Evolutionary conservation across 2,797 vertebrate species (phyloP).

Genomic region (Anguilla marmorata): DNA sequence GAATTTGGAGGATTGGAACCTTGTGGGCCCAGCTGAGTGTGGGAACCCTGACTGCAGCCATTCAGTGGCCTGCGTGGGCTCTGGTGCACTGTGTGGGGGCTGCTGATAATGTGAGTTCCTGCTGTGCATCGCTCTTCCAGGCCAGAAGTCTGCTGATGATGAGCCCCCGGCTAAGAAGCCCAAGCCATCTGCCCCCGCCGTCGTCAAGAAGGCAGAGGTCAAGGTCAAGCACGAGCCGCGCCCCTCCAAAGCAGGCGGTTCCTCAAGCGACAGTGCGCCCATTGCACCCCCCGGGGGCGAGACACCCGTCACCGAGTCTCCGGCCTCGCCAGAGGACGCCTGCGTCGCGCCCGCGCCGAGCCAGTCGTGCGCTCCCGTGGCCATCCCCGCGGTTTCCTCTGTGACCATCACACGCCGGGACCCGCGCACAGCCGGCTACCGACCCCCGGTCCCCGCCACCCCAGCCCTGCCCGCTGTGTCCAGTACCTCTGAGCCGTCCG

Average conservation of each 20-base stretch:
- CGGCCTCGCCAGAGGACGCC: constrained; percentile 59
- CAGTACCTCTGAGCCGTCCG: constrained; percentile 54
- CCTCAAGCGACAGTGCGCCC: constrained; percentile 48
- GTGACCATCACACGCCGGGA: constrained; percentile 89
- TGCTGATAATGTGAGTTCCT: neutral
- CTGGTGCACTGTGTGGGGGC: neutral
- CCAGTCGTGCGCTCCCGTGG: constrained; percentile 46
- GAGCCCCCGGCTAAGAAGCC: constrained; percentile 82
- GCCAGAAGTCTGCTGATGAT: constrained; percentile 86
- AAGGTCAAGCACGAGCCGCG: constrained; percentile 71
- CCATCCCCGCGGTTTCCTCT: constrained; percentile 67
- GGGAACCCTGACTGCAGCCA: neutral
- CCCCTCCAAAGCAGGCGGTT: constrained; percentile 49
- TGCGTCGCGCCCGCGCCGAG: constrained; percentile 53
- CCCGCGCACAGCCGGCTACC: constrained; percentile 82
- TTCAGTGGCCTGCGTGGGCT: neutral
- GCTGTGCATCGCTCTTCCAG: constrained; percentile 58
- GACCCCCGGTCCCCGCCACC: constrained; percentile 47
- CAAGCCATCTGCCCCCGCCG: constrained; percentile 59
- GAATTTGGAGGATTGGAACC: neutral
- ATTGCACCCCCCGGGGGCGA: constrained; percentile 51
- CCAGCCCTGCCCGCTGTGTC: constrained; percentile 45
- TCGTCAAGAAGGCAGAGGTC: constrained; percentile 77
- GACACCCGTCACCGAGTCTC: constrained; percentile 56
- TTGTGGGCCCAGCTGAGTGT: neutral